A percentile compares a stretch with the other conserved stretches of the same genome.
Evolutionary conservation across 2,888 invertebrate genomes (phyloP).

Genomic region (Norana najaformis): DNA sequence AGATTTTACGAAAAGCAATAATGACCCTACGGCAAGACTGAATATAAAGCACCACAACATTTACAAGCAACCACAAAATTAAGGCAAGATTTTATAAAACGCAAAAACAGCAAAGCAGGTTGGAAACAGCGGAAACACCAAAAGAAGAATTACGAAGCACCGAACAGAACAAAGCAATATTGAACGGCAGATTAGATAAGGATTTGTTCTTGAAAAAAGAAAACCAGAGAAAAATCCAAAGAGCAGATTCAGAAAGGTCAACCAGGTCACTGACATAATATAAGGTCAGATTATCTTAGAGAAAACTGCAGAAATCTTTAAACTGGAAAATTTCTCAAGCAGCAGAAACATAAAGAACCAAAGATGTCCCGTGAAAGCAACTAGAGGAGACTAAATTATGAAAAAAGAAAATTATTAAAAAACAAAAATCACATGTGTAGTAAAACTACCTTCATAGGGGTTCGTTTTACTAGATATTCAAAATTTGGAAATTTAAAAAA

Average conservation of each 20-base stretch:
- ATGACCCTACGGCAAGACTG: too few species aligned
- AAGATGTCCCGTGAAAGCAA: neutral
- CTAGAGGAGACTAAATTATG: too few species aligned
- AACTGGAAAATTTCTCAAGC: neutral
- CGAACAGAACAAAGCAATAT: too few species aligned
- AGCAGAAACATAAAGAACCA: neutral
- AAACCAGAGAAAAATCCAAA: neutral
- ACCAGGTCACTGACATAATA: neutral
- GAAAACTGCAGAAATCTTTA: neutral
- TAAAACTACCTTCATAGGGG: neutral
- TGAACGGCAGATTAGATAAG: too few species aligned
- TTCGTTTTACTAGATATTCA: neutral
- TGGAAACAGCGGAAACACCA: neutral
- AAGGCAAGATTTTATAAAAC: neutral
- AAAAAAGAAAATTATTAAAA: neutral
- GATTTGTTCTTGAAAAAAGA: neutral
- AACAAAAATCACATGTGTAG: neutral
- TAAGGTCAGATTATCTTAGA: neutral
- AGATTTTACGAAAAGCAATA: neutral
- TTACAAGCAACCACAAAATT: neutral
- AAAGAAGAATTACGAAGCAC: neutral
- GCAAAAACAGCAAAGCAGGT: neutral
- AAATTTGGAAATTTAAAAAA: neutral
- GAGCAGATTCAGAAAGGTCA: neutral
- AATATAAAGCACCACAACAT: too few species aligned